phyloP scores from a whole-genome alignment of 2,888 invertebrate species.

The Galeopsomyia nigrocyanea region DNA sequence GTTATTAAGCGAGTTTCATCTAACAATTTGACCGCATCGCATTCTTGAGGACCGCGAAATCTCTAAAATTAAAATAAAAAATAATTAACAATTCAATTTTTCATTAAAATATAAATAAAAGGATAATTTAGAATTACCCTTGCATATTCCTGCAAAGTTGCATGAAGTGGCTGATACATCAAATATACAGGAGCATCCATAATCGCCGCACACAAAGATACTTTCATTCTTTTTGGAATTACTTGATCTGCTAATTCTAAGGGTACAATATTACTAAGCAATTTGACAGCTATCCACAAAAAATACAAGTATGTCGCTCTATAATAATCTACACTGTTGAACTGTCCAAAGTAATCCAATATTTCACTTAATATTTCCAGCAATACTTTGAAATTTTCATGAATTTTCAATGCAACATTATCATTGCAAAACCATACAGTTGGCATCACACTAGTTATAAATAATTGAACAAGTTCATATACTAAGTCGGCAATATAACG shows the following conservation, averaged over 20 bases:
- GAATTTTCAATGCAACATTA: conserved; percentile 55
- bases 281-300: conserved; percentile 65
- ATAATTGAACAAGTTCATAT: conserved; percentile 69
- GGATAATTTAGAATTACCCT: conserved; percentile 60
- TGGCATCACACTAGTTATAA: conserved; percentile 72
- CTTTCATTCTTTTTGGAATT: conserved; percentile 69
- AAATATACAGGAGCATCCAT: conserved; percentile 70
- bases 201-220: conserved; percentile 65
- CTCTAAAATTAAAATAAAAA: conserved; percentile 59
- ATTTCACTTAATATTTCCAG: conserved; percentile 74
- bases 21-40: conserved; percentile 65
- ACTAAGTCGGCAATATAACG: conserved; percentile 58
- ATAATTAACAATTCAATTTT: background rate
- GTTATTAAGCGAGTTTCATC: conserved; percentile 67
- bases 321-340: conserved; percentile 58
- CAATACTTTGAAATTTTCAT: conserved; percentile 57
- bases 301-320: conserved; percentile 70
- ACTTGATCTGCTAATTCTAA: conserved; percentile 65
- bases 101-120: conserved; percentile 1
- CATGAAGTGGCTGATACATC: conserved; percentile 69
- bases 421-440: conserved; percentile 71
- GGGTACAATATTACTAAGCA: conserved; percentile 68
- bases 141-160: conserved; percentile 67
- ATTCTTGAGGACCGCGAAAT: conserved; percentile 65
- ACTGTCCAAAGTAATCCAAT: conserved; percentile 57